Base-by-base conservation (phyloP, 2,888 invertebrate genomes). In the Sthenelais limicola region DNA sequence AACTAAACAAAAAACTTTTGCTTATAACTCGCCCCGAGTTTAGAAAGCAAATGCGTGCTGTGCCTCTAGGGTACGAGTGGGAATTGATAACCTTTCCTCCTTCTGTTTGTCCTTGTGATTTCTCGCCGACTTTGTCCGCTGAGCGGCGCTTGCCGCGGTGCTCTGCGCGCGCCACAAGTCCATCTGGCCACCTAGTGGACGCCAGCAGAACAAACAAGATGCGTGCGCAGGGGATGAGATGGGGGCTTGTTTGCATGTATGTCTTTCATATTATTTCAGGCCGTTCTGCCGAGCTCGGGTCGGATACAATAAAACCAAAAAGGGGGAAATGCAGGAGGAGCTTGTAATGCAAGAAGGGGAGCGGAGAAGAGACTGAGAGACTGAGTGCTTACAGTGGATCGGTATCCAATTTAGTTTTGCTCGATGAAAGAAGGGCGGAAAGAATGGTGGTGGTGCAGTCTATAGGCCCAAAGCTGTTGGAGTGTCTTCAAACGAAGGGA, bases 251-350 rank as follows among this genome's bases (percentile, higher is more conserved):
- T 62, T 35, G 62, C 62, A 21, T 62, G 35, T 62, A 62, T 35
- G 62, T 35, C 43, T 43, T 62, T 62, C 43, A 62, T 62, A 62
- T 62, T 62, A 62, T 62, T 62, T 62, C 62, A 62, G 62, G 62
- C n/a, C 56, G 56, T 56, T 56, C 56, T 33, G n/a, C n/a, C n/a
- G 32, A 32, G 56, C 62, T 62, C 62, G 43, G n/a, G n/a, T 43
- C 62, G 24, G 26, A 62, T 38, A 38, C 62, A 38, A 62, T 38
- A 21, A 7, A 12, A n/a, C 5, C 12, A 21, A 51, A 21, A 21
- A n/a, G 21, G n/a, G 51, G 51, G 12, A n/a, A n/a, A n/a, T n/a
- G n/a, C n/a, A n/a, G n/a, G n/a, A 21, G 51, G 51, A 5, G 9
- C 9, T n/a, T 7, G 51, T 15, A 38, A 62, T 12, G 58, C 58